Evolutionary conservation across 2,113 vertebrate species (phyloP), one percentile per base, ranked within the genome.

Genomic region (Laterallus jamaicensis): DNA sequence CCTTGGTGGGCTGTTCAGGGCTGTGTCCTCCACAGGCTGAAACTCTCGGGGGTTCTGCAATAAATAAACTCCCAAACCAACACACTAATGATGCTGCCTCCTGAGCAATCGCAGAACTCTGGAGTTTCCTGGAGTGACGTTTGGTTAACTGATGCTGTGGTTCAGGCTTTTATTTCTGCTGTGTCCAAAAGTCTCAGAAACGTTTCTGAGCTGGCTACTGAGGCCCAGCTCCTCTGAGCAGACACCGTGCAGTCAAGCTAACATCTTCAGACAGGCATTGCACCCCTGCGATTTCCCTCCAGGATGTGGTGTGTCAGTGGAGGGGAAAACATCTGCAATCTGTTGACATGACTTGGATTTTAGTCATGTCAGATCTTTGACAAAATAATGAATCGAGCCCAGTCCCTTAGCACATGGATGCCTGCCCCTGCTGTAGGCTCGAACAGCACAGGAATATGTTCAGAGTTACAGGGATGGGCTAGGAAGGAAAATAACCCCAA

Each of bases 311-410:
- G 56, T 93, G 91, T 92, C 91, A 81, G 87, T 71, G n/a, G 82
- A 89, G 80, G 86, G 84, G 91, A 91, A 81, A 95, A 94, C 94
- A 92, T 82, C 95, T 97, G 92, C 79, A 32, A 6, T 31, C 75
- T 84, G 79, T 15, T 88, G 93, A 83, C 92, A 95, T 2, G 71
- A 78, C 63, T 94, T 47, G 79, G 92, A 68, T 77, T 96, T 74
- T 71, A 80, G 71, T 39, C 44, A 12, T 88, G 92, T 94, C 94
- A 88, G 67, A 74, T 63, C 94, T 80, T 71, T 69, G 90, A 95
- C 82, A 88, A 59, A 80, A 37, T 31, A 86, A 88, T 86, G 90
- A 96, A 88, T 40, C 0, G 63, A 88, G 88, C 67, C 85, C 79
- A n/a, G 92, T 62, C 75, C 63, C 96, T 32, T 1, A 82, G 93